Conservation (phyloP, 2,888 invertebrate species). For the Epinotia nisella region DNA sequence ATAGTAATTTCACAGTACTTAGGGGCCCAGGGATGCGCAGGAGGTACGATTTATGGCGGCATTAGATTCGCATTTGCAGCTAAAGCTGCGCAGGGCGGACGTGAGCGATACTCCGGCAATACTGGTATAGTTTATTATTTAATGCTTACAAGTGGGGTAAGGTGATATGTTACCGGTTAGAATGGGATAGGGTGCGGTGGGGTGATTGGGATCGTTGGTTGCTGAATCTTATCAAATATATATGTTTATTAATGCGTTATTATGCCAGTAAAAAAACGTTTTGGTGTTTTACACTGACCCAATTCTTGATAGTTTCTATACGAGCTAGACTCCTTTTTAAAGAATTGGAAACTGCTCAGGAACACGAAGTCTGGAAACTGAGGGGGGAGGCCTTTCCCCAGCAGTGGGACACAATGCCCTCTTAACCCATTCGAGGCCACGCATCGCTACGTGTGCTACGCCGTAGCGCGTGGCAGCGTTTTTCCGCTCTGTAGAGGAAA, state of each 20-base stretch:
- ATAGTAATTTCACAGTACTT: conserved; percentile 75
- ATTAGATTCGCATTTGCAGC: conserved; percentile 77
- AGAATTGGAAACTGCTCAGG: too few species aligned
- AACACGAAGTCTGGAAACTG: too few species aligned
- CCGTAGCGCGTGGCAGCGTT: too few species aligned
- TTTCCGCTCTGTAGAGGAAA: too few species aligned
- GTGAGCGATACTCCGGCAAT: conserved; percentile 53
- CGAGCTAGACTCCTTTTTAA: too few species aligned
- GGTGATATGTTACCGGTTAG: not conserved
- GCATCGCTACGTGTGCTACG: too few species aligned
- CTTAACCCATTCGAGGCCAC: too few species aligned
- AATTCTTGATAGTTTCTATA: too few species aligned
- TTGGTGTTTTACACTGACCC: too few species aligned
- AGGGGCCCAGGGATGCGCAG: conserved; percentile 60
- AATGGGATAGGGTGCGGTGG: not conserved
- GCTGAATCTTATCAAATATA: not conserved
- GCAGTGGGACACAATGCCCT: too few species aligned
- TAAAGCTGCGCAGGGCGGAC: conserved; percentile 54
- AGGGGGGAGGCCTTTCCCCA: too few species aligned
- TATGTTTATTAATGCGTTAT: not conserved
- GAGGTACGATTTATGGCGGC: conserved; percentile 73
- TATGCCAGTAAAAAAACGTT: too few species aligned
- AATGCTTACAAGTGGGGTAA: not conserved
- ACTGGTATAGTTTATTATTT: conserved; percentile 52
- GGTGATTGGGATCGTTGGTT: not conserved